These are phyloP conservation scores for Apodemus agrarius DNA, from an alignment of 2,797 vertebrate species.

Conservation along the genomic window DNA sequence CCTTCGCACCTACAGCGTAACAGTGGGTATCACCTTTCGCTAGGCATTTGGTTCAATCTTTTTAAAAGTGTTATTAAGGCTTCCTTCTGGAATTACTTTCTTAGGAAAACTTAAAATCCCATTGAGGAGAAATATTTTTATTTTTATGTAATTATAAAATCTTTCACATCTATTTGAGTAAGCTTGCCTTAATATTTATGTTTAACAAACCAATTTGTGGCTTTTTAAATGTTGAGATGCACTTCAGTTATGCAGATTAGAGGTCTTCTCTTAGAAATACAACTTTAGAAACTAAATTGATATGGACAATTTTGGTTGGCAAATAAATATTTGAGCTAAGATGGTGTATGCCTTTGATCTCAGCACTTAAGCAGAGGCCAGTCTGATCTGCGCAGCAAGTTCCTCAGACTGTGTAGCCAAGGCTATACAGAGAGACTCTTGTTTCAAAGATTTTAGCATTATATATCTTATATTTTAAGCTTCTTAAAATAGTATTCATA, in stretches of 20 bases:
- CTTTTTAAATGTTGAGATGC: conserved; percentile 55
- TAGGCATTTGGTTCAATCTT: conserved; percentile 1
- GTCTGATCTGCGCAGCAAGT: neutral
- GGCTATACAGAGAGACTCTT: neutral
- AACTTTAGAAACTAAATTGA: conserved; percentile 44
- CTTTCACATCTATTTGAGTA: conserved; percentile 54
- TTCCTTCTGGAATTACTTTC: conserved; percentile 61
- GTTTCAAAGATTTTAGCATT: conserved; percentile 51
- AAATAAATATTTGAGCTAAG: neutral
- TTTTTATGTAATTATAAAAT: conserved; percentile 11
- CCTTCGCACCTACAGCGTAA: conserved; percentile 4
- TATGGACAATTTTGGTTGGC: conserved; percentile 48
- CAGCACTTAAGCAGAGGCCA: neutral
- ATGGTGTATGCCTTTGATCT: neutral
- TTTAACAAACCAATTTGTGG: conserved; percentile 24
- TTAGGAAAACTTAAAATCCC: conserved; percentile 56
- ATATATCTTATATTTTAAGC: conserved; percentile 34
- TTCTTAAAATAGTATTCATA: conserved; percentile 46
- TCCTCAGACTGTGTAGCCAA: neutral
- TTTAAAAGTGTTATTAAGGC: conserved; percentile 43
- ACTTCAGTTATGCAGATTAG: conserved; percentile 1
- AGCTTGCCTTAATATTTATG: conserved; percentile 50
- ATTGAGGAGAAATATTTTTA: neutral
- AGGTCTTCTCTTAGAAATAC: conserved; percentile 45
- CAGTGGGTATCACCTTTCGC: conserved; percentile 6